Conservation (phyloP, 2,797 vertebrate genomes). For the Sebastes cheni region DNA sequence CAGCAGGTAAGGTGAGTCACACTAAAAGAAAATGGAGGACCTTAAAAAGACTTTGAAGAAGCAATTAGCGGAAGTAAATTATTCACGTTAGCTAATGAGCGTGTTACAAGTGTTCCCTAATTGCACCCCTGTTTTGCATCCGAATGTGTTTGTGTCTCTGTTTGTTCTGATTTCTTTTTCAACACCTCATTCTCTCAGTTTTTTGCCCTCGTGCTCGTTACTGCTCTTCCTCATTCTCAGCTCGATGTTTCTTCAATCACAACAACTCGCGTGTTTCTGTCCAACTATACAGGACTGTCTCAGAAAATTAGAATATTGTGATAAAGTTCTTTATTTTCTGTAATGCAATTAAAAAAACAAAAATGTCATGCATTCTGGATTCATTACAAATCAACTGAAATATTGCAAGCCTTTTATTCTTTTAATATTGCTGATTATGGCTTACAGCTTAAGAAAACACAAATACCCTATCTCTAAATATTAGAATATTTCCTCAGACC, state of each 20-base stretch:
- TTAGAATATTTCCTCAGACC: too few species aligned
- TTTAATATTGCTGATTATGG: too few species aligned
- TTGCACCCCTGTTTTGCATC: conserved; percentile 50
- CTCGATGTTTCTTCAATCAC: conserved; percentile 15
- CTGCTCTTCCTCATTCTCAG: not conserved
- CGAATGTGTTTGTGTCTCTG: conserved; percentile 38
- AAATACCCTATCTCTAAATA: too few species aligned
- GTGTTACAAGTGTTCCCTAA: conserved; percentile 56
- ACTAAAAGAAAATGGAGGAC: conserved; percentile 36
- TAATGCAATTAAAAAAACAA: too few species aligned
- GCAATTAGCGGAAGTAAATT: conserved; percentile 65
- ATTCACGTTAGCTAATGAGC: conserved; percentile 66
- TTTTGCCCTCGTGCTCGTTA: not conserved
- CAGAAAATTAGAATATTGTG: too few species aligned
- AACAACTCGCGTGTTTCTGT: not conserved
- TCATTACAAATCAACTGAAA: too few species aligned
- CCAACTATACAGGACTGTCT: too few species aligned
- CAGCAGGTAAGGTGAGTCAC: conserved; percentile 45
- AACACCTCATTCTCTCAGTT: not conserved
- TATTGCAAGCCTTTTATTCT: too few species aligned
- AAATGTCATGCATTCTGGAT: too few species aligned
- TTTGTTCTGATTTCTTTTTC: conserved; percentile 35
- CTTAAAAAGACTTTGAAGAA: conserved; percentile 54
- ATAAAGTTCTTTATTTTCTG: too few species aligned
- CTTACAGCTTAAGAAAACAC: too few species aligned